phyloP scores from a whole-genome alignment of 2,113 vertebrate genomes.

The Festucalex cinctus region DNA sequence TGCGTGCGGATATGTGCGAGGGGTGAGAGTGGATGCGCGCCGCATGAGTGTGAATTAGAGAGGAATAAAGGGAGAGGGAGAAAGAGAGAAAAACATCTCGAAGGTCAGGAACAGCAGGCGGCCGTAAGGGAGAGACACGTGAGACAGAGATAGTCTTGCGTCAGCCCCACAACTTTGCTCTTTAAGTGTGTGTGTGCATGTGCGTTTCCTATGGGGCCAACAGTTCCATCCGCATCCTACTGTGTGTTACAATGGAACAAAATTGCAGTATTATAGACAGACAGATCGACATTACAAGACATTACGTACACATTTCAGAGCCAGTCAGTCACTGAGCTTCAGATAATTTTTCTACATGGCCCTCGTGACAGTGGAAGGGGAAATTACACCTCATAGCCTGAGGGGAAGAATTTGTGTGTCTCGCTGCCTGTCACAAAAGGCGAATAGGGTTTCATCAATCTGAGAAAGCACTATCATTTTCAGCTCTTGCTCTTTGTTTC shows the following conservation, averaged over 20 bases:
- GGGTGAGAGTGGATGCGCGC: conserved; percentile 15
- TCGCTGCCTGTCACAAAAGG: conserved; percentile 60
- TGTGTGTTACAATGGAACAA: conserved; percentile 43
- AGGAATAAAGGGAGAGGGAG: conserved; percentile 63
- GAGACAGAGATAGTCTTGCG: conserved; percentile 75
- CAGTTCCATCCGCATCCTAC: conserved; percentile 64
- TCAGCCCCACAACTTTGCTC: conserved; percentile 70
- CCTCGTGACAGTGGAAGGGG: conserved; percentile 63
- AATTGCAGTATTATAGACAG: conserved; percentile 13
- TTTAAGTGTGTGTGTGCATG: conserved; percentile 49
- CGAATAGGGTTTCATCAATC: conserved; percentile 68
- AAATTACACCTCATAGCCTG: conserved; percentile 67
- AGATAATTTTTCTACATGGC: conserved; percentile 60
- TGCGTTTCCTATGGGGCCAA: conserved; percentile 63
- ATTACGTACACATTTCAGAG: conserved; percentile 35
- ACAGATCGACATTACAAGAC: conserved; percentile 32
- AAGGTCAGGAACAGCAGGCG: conserved; percentile 79
- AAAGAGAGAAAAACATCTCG: conserved; percentile 74
- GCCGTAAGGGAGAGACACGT: conserved; percentile 73
- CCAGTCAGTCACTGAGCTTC: conserved; percentile 47
- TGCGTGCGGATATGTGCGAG: conserved; percentile 8
- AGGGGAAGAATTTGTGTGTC: conserved; percentile 64
- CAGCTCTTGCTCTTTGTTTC: conserved; percentile 65
- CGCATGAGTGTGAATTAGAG: conserved; percentile 57
- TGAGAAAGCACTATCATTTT: conserved; percentile 66